Conservation (phyloP, 1,140 invertebrate species). For the Helicoverpa armigera region DNA sequence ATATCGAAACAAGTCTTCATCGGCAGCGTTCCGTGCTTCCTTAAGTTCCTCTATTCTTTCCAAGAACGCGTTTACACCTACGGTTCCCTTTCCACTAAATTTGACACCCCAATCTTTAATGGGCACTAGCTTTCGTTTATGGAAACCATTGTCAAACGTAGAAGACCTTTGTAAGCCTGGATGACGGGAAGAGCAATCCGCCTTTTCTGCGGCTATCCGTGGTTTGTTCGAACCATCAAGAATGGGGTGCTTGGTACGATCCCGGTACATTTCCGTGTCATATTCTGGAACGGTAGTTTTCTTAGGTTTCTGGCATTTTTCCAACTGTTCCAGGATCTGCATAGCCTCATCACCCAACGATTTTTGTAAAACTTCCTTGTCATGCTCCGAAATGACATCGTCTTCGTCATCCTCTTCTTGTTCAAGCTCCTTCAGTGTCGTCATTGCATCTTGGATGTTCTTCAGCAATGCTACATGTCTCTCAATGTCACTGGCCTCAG, state of each 20-base stretch:
- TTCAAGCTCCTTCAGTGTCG: slow-evolving; percentile 49
- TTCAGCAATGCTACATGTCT: slow-evolving; percentile 34
- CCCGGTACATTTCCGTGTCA: background rate
- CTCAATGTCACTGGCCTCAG: slow-evolving; percentile 41
- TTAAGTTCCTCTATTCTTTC: slow-evolving; percentile 61
- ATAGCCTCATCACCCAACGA: slow-evolving; percentile 49
- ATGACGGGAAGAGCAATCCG: background rate
- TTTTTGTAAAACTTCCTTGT: slow-evolving; percentile 51
- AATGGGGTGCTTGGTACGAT: background rate
- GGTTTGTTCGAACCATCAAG: background rate
- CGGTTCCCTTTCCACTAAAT: slow-evolving; percentile 57
- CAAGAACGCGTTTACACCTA: slow-evolving; percentile 61
- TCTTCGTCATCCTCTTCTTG: slow-evolving; percentile 49
- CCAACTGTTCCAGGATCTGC: slow-evolving; percentile 7
- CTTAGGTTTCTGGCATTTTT: background rate
- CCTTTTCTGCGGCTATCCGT: background rate
- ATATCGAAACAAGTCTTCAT: slow-evolving; percentile 55
- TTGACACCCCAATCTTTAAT: slow-evolving; percentile 55
- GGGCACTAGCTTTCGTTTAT: slow-evolving; percentile 54
- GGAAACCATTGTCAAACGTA: slow-evolving; percentile 39
- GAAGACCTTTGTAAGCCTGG: slow-evolving; percentile 48
- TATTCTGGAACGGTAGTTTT: background rate
- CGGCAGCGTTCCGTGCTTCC: slow-evolving; percentile 56
- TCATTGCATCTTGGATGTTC: slow-evolving; percentile 46
- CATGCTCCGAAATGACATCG: slow-evolving; percentile 51